Percentiles rank a stretch among this genome's conserved stretches.
Evolutionary conservation across 2,113 vertebrate species (phyloP).

Genomic region (Poeciliopsis occidentalis): DNA sequence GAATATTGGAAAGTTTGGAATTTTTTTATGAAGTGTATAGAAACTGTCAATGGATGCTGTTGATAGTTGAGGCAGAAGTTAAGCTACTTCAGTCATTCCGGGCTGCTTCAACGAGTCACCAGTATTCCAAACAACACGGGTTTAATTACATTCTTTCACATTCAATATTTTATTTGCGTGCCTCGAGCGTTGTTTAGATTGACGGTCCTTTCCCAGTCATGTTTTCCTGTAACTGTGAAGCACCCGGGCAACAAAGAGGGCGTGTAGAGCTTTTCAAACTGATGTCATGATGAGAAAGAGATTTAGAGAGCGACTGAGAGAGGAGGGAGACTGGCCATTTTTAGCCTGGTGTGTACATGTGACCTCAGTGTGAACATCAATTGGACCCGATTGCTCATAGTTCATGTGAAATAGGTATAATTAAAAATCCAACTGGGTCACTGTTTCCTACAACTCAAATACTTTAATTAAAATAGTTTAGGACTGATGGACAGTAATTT

Average conservation of each 20-base stretch:
- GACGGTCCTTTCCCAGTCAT: constrained; percentile 36
- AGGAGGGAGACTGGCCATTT: constrained; percentile 63
- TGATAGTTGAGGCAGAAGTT: background rate
- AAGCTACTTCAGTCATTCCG: constrained; percentile 2
- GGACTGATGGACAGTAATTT: background rate
- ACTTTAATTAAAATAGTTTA: background rate
- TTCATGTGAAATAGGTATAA: constrained; percentile 14
- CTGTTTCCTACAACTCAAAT: background rate
- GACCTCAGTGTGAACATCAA: constrained; percentile 33
- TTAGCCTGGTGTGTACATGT: constrained; percentile 59
- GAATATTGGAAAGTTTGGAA: background rate
- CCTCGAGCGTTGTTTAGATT: constrained; percentile 8
- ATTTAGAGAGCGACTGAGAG: constrained; percentile 23
- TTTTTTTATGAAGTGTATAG: background rate
- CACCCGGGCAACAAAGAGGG: constrained; percentile 65
- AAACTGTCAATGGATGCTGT: background rate
- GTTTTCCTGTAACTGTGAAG: constrained; percentile 64
- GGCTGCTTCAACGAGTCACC: constrained; percentile 8
- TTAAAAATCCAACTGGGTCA: constrained; percentile 5
- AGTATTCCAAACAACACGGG: constrained; percentile 2
- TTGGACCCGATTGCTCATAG: constrained; percentile 45
- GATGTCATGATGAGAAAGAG: constrained; percentile 61
- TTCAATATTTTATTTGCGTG: constrained; percentile 49
- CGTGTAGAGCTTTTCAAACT: constrained; percentile 45
- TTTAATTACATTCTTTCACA: constrained; percentile 16